These are phyloP conservation scores for Rhinoderma darwinii DNA, from an alignment of 2,113 vertebrate genomes.

Conservation along the genomic window DNA sequence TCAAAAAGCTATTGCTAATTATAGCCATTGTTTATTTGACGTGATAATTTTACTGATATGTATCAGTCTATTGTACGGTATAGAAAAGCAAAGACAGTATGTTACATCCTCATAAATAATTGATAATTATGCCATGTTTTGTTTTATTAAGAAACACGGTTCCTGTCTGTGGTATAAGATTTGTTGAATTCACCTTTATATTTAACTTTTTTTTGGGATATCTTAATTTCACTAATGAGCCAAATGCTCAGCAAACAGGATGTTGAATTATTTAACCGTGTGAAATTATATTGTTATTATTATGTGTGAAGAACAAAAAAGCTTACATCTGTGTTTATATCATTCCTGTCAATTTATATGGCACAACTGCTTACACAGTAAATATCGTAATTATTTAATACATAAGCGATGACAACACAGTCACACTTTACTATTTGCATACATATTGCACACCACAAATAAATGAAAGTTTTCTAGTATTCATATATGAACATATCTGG, in stretches of 20 bases:
- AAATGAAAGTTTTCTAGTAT: neutral
- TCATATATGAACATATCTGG: neutral
- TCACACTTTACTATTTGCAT: neutral
- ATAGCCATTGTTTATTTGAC: neutral
- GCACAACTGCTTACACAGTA: constrained; percentile 23
- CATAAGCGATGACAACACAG: neutral
- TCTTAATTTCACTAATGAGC: neutral
- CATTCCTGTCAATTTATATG: constrained; percentile 10
- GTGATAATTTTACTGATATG: neutral
- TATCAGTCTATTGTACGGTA: neutral
- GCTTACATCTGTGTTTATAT: constrained; percentile 34
- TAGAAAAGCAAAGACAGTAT: neutral
- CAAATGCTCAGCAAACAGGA: constrained; percentile 2
- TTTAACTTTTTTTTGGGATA: constrained; percentile 10
- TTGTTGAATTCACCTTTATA: constrained; percentile 24
- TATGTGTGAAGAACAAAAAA: constrained; percentile 20
- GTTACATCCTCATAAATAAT: constrained; percentile 28
- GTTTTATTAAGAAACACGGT: neutral
- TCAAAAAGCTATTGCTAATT: neutral
- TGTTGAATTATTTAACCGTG: constrained; percentile 1
- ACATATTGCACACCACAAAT: neutral
- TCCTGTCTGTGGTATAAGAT: neutral
- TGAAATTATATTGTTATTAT: constrained; percentile 10
- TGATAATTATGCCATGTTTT: constrained; percentile 28
- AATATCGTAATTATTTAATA: constrained; percentile 24